These are phyloP conservation scores for Parauchenoglanis punctatus DNA, from an alignment of 2,797 vertebrate genomes.

Conservation along the genomic window DNA sequence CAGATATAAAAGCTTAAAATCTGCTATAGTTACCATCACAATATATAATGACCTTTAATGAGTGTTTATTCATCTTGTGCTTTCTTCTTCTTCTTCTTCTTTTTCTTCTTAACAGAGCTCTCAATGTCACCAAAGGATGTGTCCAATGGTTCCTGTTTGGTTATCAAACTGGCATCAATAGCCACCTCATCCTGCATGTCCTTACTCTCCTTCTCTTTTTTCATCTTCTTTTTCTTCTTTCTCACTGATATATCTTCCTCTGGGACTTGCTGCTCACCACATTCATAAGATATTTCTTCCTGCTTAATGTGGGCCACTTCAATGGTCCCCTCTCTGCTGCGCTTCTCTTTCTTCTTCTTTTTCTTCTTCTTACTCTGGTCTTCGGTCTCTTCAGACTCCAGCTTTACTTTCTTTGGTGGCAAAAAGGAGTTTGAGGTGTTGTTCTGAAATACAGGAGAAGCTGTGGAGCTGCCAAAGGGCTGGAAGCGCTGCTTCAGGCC, in stretches of 20 bases:
- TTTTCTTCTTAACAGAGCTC: slow-evolving; percentile 60
- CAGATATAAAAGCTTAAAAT: neutral
- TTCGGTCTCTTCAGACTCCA: slow-evolving; percentile 3
- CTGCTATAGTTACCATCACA: neutral
- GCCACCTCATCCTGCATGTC: slow-evolving; percentile 43
- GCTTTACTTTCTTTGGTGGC: slow-evolving; percentile 46
- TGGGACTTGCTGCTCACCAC: neutral
- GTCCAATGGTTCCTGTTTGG: slow-evolving; percentile 58
- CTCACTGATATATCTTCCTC: slow-evolving; percentile 50
- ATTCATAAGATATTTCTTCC: slow-evolving; percentile 25
- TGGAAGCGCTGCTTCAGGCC: slow-evolving; percentile 81
- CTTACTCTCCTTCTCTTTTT: slow-evolving; percentile 54
- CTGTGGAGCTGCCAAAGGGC: slow-evolving; percentile 77
- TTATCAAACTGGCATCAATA: slow-evolving; percentile 44
- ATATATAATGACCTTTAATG: neutral
- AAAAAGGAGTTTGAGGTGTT: slow-evolving; percentile 50
- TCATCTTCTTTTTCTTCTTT: slow-evolving; percentile 66
- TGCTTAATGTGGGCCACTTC: slow-evolving; percentile 45
- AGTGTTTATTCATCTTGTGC: slow-evolving; percentile 52
- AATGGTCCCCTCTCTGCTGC: slow-evolving; percentile 20
- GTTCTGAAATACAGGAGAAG: slow-evolving; percentile 44
- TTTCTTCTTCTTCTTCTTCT: slow-evolving; percentile 59
- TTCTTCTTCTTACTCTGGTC: slow-evolving; percentile 57
- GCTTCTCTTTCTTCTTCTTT: slow-evolving; percentile 60
- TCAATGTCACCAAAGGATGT: slow-evolving; percentile 38